Evolutionary conservation across 2,888 invertebrate genomes (phyloP), one percentile per base, ranked within the genome.

Genomic region (Colletes collaris): DNA sequence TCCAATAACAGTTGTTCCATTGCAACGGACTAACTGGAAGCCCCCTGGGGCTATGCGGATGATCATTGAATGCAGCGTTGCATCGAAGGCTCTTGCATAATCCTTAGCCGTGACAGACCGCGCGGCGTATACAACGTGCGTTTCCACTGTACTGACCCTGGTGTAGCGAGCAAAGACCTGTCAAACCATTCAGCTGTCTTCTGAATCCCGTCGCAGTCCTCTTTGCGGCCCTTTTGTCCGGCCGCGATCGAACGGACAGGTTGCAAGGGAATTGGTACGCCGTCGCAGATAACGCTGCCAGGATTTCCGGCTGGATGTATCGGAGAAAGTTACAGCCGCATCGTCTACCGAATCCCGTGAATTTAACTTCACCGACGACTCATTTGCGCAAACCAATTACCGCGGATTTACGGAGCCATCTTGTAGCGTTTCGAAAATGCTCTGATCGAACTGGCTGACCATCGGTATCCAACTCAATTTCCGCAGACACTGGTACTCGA

Each of bases 301-400:
- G 75, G 63, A 64, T 75, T 74, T 75, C 75, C 75, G 44, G 10
- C 8, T 52, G 50, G 74, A 44, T 73, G 44, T 64, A 64, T 64
- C 58, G 63, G 37, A 13, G 63, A 73, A 75, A 64, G 74, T 75
- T 64, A 44, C 19, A 11, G 44, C 13, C 16, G 16, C 40, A 37
- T 50, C 58, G 13, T n/a, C 50, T 16, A 10, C 50, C n/a, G 55
- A 46, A 40, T 10, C 13, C 50, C 16, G 44, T 56, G 52, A 40
- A 58, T 46, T 46, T 2, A 58, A 37, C 35, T 58, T 73, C 19
- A 10, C 35, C 16, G 64, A 50, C 62, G 58, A 46, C n/a, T 49
- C 19, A 11, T 3, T 11, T 46, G 35, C 5, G 19, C 49, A 37
- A 73, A 58, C 58, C 73, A 75, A 72, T 75, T 73, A 63, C 40